A percentile compares a stretch with the other conserved stretches of the same genome.
These are phyloP conservation scores for Aquatica leii DNA, from an alignment of 2,888 invertebrate genomes.

Conservation along the genomic window DNA sequence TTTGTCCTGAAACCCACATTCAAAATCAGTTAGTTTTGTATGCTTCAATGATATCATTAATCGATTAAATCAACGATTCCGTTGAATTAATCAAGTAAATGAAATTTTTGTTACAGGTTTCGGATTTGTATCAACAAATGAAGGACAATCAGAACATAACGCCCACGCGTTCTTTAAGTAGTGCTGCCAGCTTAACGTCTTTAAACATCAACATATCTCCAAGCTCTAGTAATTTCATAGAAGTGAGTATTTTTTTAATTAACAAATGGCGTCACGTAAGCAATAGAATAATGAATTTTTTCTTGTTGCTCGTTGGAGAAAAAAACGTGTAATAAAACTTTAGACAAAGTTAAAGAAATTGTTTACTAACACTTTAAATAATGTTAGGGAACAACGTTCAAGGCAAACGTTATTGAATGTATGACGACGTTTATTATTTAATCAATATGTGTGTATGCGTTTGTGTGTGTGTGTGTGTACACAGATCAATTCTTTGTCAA, in stretches of 20 bases:
- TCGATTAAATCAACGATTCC: no score
- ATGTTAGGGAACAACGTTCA: neutral
- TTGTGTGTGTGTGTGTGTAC: no score
- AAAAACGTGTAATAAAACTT: neutral
- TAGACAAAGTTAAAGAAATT: neutral
- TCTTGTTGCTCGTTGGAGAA: conserved; percentile 8
- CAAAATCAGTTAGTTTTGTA: no score
- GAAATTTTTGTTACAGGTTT: conserved; percentile 70
- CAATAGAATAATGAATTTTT: neutral
- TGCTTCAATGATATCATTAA: no score
- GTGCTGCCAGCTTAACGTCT: conserved; percentile 72
- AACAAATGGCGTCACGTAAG: neutral
- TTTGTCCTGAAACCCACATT: no score
- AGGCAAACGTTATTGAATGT: neutral
- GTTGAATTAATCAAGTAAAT: no score
- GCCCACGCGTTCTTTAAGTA: conserved; percentile 61
- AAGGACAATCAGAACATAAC: conserved; percentile 63
- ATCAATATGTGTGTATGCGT: no score
- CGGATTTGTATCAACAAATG: conserved; percentile 77
- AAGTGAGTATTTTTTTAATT: conserved; percentile 70
- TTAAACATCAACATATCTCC: conserved; percentile 82
- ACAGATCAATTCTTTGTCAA: no score
- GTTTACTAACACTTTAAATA: neutral
- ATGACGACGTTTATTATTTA: neutral
- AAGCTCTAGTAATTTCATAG: conserved; percentile 88